Evolutionary conservation across 2,113 vertebrate genomes (phyloP), one percentile per base, ranked within the genome.

Genomic region (Cynocephalus volans): DNA sequence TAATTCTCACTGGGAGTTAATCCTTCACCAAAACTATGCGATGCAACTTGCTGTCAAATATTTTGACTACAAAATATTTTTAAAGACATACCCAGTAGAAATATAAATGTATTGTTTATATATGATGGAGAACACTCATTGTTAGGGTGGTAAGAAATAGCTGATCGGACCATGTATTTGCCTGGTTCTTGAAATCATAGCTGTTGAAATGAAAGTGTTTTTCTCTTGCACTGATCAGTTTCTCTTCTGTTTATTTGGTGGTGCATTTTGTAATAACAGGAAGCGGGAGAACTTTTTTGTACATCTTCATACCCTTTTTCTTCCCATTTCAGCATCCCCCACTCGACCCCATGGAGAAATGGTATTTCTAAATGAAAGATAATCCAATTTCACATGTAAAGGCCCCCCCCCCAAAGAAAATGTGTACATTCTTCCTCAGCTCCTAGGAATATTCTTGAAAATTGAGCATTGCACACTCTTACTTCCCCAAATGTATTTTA

Each of bases 321-420:
- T 67, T 75, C 18, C 54, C 31, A 62, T 23, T 76, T 75, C 64
- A 86, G n/a, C 26, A 75, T 50, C 36, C 33, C n/a, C 41, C 5
- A 45, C 76, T 64, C 24, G 24, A 86, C 58, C 41, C 60, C 79
- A n/a, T 75, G 69, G 92, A 96, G 93, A 95, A 26, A 41, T 23
- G 90, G 81, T 48, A 96, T 92, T 96, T 96, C 95, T 80, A 97
- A 95, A 89, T 88, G 89, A 97, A 86, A 94, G 90, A 96, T 94
- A 95, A 98, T 95, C 82, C 91, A 90, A 89, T 95, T 98, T 96
- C 92, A 95, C 76, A 86, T 83, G 69, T 65, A 95, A 93, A 93
- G 91, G 91, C 82, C 41, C 41, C 41, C 41, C 41, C 41, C 41
- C 41, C 41, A 84, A 97, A 96, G 90, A 76, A 90, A 94, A n/a